phyloP scores from a whole-genome alignment of 2,888 invertebrate species.

The Epistrophe grossulariae region DNA sequence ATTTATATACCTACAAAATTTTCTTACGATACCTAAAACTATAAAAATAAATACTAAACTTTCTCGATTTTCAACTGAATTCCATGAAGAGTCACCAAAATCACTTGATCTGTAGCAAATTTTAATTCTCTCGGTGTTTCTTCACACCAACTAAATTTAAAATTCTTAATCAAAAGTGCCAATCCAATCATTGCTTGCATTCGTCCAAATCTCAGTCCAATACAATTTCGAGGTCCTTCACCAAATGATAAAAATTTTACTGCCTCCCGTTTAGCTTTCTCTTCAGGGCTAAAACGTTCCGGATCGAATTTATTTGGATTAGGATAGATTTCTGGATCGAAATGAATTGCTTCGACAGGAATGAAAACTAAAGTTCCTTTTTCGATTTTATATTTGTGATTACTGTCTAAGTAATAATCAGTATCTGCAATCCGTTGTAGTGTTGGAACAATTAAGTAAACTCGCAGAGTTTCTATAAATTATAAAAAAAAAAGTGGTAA shows the following conservation, averaged over 20 bases:
- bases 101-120: slow-evolving; percentile 71
- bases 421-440: slow-evolving; percentile 85
- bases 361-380: slow-evolving; percentile 79
- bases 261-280: slow-evolving; percentile 84
- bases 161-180: slow-evolving; percentile 77
- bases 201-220: slow-evolving; percentile 80
- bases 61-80: slow-evolving; percentile 79
- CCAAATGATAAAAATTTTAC: slow-evolving; percentile 81
- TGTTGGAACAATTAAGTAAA: slow-evolving; percentile 85
- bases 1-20: too few relatives aligned
- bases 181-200: slow-evolving; percentile 80
- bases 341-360: slow-evolving; percentile 84
- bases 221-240: slow-evolving; percentile 81
- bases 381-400: slow-evolving; percentile 84
- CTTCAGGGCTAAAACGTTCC: slow-evolving; percentile 84
- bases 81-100: slow-evolving; percentile 76
- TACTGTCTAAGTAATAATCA: slow-evolving; percentile 80
- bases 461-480: slow-evolving; percentile 85
- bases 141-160: slow-evolving; percentile 75
- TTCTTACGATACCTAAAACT: too few relatives aligned
- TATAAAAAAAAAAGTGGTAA: too few relatives aligned
- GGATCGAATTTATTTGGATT: too few relatives aligned
- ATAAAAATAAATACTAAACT: slow-evolving; percentile 26
- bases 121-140: slow-evolving; percentile 79
- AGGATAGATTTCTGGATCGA: slow-evolving; percentile 82